Base-by-base conservation (phyloP, 2,797 vertebrate genomes). In the Notoglanidium macrostoma region DNA sequence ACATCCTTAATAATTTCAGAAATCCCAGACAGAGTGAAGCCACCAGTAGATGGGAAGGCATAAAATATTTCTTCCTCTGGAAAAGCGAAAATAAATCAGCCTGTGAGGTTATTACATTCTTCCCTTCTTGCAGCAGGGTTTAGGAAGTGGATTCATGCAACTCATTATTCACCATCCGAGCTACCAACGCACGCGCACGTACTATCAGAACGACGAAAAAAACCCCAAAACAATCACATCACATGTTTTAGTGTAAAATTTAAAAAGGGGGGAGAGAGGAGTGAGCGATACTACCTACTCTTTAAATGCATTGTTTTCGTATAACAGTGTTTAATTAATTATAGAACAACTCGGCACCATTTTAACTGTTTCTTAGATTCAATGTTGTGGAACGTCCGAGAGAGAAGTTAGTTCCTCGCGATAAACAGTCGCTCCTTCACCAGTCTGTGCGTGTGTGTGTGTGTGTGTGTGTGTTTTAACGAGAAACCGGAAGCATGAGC, bases 101-200 rank as follows among this genome's bases (percentile, higher is more conserved):
- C 29, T 49, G 44, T 82, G 61, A 49, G 3, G 26, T 67, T 83
- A 32, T 83, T 67, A 19, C 4, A 82, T 46, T 46, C 29, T 49
- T 49, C 44, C 54, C 2, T 2, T 82, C 44, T 40, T 54, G 44
- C 4, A n/a, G 57, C 7, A 32, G 55, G 26, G 49, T 63, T 44
- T 76, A 49, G 65, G 73, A 83, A 74, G 19, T 65, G 15, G 8
- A 76, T 49, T 82, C 55, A 72, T 82, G 67, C 3, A 2, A 65
- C 23, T 83, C 46, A 74, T 87, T 73, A 67, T 46, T 76, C 70
- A 83, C 57, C 73, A 73, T 23, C 54, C 3, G 5, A 40, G 11
- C n/a, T 57, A 0, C 32, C 23, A 21, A 29, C 11, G 40, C 23
- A 19, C 0, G 11, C 46, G 15, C 3, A 82, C 3, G 6, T 5